phyloP scores from a whole-genome alignment of 1,140 invertebrate species.

The Diorhabda carinulata region DNA sequence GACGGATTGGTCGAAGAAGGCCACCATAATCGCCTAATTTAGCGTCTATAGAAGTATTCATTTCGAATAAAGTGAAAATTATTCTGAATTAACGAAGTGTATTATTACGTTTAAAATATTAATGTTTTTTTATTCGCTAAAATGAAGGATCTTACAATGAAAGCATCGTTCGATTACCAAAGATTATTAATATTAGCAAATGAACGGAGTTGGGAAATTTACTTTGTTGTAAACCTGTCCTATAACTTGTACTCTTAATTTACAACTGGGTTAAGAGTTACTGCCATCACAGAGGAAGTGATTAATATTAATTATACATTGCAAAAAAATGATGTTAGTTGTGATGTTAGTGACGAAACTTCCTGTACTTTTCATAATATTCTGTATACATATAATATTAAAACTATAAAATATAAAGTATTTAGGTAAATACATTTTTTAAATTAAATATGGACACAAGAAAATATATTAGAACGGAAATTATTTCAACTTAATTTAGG shows the following conservation, averaged over 20 bases:
- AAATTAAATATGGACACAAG: no score
- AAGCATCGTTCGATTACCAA: background rate
- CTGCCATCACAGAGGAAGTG: background rate
- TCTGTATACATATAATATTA: background rate
- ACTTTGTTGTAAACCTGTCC: conserved; percentile 2
- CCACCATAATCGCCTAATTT: no score
- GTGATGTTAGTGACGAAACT: background rate
- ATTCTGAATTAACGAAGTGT: no score
- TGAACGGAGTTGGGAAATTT: background rate
- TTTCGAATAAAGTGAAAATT: no score
- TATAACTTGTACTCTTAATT: background rate
- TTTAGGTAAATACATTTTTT: no score
- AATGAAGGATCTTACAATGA: background rate
- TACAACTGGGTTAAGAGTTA: conserved; percentile 1
- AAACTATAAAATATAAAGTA: background rate
- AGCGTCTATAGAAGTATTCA: no score
- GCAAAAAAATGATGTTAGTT: background rate
- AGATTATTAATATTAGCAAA: background rate
- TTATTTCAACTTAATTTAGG: no score
- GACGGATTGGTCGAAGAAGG: no score
- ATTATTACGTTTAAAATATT: no score
- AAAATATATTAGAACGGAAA: no score
- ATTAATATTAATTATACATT: background rate
- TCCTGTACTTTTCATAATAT: background rate
- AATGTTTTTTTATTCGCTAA: background rate